phyloP scores from a whole-genome alignment of 2,797 vertebrate genomes.

The Xiphorhynchus erythropygius region DNA sequence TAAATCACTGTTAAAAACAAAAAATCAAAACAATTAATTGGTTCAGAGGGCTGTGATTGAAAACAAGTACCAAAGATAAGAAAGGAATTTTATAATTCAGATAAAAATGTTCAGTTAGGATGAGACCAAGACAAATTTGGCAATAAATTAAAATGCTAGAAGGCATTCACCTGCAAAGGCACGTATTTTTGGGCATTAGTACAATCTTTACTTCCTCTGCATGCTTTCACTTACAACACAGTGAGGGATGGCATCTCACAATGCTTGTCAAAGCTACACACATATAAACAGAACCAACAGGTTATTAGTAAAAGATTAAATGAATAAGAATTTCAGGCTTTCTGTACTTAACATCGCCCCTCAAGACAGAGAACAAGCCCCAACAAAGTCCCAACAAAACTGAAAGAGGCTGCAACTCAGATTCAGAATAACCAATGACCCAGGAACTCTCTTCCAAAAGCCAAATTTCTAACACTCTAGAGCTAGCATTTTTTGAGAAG shows the following conservation, averaged over 20 bases:
- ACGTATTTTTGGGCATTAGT: background rate
- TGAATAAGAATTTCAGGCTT: background rate
- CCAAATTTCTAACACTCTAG: background rate
- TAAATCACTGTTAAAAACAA: background rate
- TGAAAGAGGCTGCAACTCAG: background rate
- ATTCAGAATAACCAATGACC: background rate
- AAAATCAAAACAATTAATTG: background rate
- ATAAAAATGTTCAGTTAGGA: background rate
- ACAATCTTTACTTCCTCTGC: background rate
- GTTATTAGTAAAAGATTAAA: background rate
- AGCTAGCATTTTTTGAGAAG: background rate
- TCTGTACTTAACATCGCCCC: background rate
- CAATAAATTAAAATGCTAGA: constrained; percentile 10
- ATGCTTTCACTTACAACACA: background rate
- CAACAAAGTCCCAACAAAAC: background rate
- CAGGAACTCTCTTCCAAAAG: background rate
- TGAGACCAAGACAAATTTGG: background rate
- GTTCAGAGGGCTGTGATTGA: background rate
- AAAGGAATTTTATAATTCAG: background rate
- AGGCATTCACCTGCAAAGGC: constrained; percentile 6
- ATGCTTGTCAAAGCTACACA: background rate
- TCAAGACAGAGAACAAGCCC: background rate
- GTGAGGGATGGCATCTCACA: background rate
- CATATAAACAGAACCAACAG: background rate
- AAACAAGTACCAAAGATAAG: background rate